Evolutionary conservation across 1,140 invertebrate species (phyloP).

Genomic region (Helicoverpa armigera): DNA sequence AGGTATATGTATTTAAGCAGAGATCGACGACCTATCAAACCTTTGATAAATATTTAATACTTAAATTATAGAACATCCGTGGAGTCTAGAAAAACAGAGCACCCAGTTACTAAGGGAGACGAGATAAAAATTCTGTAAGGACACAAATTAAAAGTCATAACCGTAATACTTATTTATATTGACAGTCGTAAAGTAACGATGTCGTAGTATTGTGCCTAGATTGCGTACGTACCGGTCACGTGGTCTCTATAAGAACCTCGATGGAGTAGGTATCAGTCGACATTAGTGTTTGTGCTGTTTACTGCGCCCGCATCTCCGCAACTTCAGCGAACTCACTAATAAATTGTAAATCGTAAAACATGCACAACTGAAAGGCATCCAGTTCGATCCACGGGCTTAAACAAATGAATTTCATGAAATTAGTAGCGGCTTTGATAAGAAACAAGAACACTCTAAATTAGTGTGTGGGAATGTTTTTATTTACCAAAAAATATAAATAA

Average conservation of each 20-base stretch:
- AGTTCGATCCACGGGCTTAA: not conserved
- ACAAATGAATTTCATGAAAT: conserved; percentile 30
- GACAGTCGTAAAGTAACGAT: not conserved
- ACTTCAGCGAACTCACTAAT: not conserved
- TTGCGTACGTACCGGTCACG: conserved; percentile 35
- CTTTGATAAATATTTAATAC: too few species aligned
- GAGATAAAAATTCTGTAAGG: not conserved
- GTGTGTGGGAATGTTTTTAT: not conserved
- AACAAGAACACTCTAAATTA: not conserved
- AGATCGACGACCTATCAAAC: too few species aligned
- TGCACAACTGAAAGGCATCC: conserved; percentile 8
- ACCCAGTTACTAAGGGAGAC: not conserved
- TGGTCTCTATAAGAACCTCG: conserved; percentile 28
- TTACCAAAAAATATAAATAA: not conserved
- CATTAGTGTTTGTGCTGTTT: conserved; percentile 22
- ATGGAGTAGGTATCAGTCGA: conserved; percentile 10
- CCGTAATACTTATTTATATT: conserved; percentile 11
- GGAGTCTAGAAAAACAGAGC: not conserved
- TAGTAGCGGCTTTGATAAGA: not conserved
- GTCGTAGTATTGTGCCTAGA: conserved; percentile 16
- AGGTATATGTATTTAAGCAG: too few species aligned
- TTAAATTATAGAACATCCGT: not conserved
- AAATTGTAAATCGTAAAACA: conserved; percentile 14
- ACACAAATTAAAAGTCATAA: conserved; percentile 2
- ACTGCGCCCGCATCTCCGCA: conserved; percentile 12